Evolutionary conservation across 2,113 vertebrate species (phyloP).

Genomic region (Percopsis transmontana): DNA sequence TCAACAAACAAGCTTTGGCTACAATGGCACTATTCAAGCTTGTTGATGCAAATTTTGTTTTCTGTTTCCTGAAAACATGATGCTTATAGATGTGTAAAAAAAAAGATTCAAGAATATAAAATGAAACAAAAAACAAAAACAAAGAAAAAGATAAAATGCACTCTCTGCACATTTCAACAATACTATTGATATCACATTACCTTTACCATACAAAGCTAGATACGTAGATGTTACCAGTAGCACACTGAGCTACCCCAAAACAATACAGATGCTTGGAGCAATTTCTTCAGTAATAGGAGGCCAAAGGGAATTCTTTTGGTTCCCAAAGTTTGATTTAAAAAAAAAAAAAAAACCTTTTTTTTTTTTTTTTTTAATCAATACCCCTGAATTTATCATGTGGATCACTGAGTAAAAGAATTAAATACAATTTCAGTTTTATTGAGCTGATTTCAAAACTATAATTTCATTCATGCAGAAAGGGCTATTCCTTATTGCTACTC

Average conservation of each 20-base stretch:
- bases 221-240: conserved; percentile 64
- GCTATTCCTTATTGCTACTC: conserved; percentile 86
- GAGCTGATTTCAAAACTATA: conserved; percentile 81
- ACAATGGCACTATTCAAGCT: conserved; percentile 65
- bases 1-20: conserved; percentile 81
- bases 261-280: conserved; percentile 70
- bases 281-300: conserved; percentile 76
- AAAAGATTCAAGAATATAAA: conserved; percentile 60
- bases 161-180: conserved; percentile 84
- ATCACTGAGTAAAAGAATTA: conserved; percentile 96
- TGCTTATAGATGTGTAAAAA: conserved; percentile 81
- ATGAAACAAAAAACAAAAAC: conserved; percentile 52
- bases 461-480: conserved; percentile 76
- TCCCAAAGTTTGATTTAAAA: conserved; percentile 77
- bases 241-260: conserved; percentile 70
- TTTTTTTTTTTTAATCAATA: conserved; percentile 69
- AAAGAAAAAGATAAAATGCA: conserved; percentile 71
- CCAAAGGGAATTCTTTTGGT: conserved; percentile 80
- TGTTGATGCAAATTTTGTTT: conserved; percentile 82
- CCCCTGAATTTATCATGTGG: conserved; percentile 89
- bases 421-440: conserved; percentile 84
- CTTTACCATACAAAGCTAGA: conserved; percentile 79
- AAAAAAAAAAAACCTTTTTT: conserved; percentile 43
- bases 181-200: conserved; percentile 83
- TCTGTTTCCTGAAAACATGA: conserved; percentile 98